A percentile compares a stretch with the other conserved stretches of the same genome.
phyloP scores from a whole-genome alignment of 2,888 invertebrate genomes.

The Hyposoter didymator region DNA sequence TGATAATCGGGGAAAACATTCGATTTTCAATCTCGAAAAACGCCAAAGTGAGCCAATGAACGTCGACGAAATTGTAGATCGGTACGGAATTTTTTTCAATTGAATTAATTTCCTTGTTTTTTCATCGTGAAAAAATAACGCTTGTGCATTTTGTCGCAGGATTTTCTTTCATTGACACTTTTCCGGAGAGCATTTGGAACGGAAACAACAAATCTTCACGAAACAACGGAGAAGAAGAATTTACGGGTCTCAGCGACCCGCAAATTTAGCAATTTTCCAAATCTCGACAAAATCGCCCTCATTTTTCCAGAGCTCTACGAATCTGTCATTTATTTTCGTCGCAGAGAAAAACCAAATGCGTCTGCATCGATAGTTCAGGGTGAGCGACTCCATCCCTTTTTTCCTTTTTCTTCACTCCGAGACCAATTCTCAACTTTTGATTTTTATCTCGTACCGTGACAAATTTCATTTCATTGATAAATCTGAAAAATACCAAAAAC shows the following conservation, averaged over 20 bases:
- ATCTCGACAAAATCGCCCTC: constrained; percentile 8
- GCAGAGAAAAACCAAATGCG: constrained; percentile 27
- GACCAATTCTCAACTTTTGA: constrained; percentile 12
- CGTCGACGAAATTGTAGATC: constrained; percentile 35
- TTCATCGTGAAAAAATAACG: not conserved
- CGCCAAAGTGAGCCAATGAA: constrained; percentile 31
- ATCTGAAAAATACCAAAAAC: not conserved
- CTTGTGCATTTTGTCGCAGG: constrained; percentile 33
- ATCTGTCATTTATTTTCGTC: constrained; percentile 22
- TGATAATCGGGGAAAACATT: not conserved
- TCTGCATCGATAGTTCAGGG: constrained; percentile 21
- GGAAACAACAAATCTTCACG: constrained; percentile 17
- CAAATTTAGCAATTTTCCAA: not conserved
- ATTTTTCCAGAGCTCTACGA: constrained; percentile 28
- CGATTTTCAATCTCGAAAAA: constrained; percentile 40
- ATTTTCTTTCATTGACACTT: constrained; percentile 17
- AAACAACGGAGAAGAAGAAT: constrained; percentile 11
- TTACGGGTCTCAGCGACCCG: not conserved
- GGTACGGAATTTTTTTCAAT: not conserved
- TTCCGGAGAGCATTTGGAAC: constrained; percentile 23
- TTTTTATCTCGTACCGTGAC: constrained; percentile 14
- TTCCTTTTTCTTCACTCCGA: not conserved
- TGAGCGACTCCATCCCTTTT: constrained; percentile 22
- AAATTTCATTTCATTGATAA: not conserved
- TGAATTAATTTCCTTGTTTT: not conserved